phyloP scores from a whole-genome alignment of 2,888 invertebrate genomes.

The Dryobota labecula region DNA sequence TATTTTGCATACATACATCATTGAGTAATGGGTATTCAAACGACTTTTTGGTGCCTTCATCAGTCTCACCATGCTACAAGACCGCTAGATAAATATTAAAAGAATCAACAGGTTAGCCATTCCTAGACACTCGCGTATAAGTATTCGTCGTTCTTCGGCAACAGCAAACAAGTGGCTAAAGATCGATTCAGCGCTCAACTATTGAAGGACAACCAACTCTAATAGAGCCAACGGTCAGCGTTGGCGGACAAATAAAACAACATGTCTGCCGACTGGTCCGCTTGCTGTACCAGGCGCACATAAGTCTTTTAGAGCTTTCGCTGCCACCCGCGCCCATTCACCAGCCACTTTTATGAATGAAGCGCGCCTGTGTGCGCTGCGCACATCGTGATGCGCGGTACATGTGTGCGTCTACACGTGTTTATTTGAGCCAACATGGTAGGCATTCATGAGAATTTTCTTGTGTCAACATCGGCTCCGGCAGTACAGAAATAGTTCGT shows the following conservation, averaged over 20 bases:
- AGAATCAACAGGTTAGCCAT: too few species aligned
- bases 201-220: slow-evolving; percentile 27
- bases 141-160: background rate
- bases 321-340: slow-evolving; percentile 77
- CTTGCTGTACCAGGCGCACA: slow-evolving; percentile 83
- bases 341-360: slow-evolving; percentile 80
- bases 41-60: background rate
- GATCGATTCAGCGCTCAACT: slow-evolving; percentile 2
- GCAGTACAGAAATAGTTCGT: slow-evolving; percentile 86
- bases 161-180: background rate
- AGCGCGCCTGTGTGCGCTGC: slow-evolving; percentile 75
- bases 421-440: slow-evolving; percentile 85
- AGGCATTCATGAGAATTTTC: slow-evolving; percentile 90
- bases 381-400: slow-evolving; percentile 61
- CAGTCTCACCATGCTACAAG: background rate
- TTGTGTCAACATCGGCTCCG: slow-evolving; percentile 87
- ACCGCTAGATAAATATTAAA: background rate
- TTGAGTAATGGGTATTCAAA: too few species aligned
- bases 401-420: slow-evolving; percentile 82
- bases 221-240: slow-evolving; percentile 44
- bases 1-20: too few species aligned
- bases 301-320: slow-evolving; percentile 82
- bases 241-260: slow-evolving; percentile 78
- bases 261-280: slow-evolving; percentile 85
- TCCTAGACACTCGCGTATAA: background rate